A percentile compares a stretch with the other conserved stretches of the same genome.
phyloP scores from a whole-genome alignment of 2,888 invertebrate genomes.

The Margaritifera margaritifera region DNA sequence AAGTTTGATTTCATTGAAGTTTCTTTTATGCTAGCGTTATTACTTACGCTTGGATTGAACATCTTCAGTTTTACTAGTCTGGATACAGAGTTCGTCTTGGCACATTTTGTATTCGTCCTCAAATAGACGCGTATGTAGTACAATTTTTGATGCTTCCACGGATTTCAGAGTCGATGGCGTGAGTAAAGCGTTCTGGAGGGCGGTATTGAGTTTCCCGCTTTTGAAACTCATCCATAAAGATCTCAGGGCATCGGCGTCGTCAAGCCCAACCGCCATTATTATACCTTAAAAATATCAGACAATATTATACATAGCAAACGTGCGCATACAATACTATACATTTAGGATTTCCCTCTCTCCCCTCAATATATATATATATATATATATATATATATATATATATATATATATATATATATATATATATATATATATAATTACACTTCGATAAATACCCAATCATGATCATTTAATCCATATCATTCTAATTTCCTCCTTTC shows the following conservation, averaged over 20 bases:
- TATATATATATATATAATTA: no score
- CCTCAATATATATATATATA: no score
- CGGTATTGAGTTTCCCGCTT: constrained; percentile 38
- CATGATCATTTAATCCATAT: no score
- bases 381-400: no score
- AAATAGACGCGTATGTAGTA: constrained; percentile 56
- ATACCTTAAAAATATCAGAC: constrained; percentile 41
- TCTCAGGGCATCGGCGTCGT: constrained; percentile 46
- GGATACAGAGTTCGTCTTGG: constrained; percentile 39
- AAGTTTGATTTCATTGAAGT: no score
- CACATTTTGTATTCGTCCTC: constrained; percentile 59
- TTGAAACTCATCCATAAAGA: constrained; percentile 45
- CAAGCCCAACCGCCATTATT: constrained; percentile 56
- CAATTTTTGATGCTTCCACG: constrained; percentile 38
- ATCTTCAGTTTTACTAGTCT: constrained; percentile 9
- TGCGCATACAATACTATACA: no score
- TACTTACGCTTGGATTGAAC: no score
- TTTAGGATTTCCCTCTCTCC: no score
- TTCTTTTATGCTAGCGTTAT: no score
- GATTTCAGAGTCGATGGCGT: constrained; percentile 43
- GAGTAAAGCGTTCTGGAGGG: constrained; percentile 52
- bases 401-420: no score
- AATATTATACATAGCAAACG: neutral
- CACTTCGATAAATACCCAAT: no score
- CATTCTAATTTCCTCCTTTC: no score